phyloP scores from a whole-genome alignment of 2,113 vertebrate genomes.

The Cyanistes caeruleus region DNA sequence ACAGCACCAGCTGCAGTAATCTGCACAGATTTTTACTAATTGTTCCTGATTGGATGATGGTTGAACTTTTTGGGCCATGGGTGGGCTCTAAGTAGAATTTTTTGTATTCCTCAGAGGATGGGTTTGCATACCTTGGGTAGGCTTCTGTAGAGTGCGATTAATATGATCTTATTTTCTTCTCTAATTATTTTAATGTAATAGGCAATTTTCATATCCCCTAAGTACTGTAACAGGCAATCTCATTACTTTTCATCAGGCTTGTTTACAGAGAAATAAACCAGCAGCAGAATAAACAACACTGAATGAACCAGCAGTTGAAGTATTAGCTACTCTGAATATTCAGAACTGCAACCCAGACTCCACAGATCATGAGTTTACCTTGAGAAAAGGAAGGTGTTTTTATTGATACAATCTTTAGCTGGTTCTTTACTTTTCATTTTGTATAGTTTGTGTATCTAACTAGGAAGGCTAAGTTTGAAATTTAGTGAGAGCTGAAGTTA shows the following conservation, averaged over 20 bases:
- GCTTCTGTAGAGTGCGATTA: background rate
- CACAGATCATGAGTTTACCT: background rate
- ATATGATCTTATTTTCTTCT: background rate
- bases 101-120: background rate
- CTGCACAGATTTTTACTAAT: background rate
- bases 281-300: background rate
- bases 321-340: background rate
- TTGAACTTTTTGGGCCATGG: background rate
- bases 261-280: conserved; percentile 24
- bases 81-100: background rate
- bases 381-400: background rate
- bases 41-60: background rate
- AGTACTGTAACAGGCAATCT: background rate
- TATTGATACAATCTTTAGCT: background rate
- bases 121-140: background rate
- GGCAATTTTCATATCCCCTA: conserved; percentile 7
- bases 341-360: background rate
- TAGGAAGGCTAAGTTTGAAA: background rate
- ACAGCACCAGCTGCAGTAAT: background rate
- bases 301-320: background rate
- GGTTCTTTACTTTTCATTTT: background rate
- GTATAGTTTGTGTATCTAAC: background rate
- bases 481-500: background rate
- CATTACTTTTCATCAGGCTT: conserved; percentile 31
- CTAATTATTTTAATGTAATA: conserved; percentile 37